Percentiles rank a stretch among this genome's conserved stretches.
phyloP scores from a whole-genome alignment of 2,888 invertebrate genomes.

The Hydroisotoma schaefferi region DNA sequence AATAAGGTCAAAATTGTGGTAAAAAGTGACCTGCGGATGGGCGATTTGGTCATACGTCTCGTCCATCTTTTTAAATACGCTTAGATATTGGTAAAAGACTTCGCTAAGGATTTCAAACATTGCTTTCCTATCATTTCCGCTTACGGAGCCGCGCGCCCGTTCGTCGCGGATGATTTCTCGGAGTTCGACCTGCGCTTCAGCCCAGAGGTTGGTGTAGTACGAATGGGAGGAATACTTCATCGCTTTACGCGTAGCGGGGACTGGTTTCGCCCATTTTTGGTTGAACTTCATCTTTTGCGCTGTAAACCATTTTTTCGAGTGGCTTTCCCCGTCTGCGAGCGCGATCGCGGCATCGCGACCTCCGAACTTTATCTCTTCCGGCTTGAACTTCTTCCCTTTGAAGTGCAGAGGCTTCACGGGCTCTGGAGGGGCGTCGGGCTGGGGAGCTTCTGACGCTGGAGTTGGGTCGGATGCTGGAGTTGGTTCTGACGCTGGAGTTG shows the following conservation, averaged over 20 bases:
- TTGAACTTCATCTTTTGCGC: conserved; percentile 15
- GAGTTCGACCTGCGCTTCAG: conserved; percentile 34
- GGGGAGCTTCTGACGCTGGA: background rate
- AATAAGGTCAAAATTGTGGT: too few relatives aligned
- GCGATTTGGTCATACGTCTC: conserved; percentile 83
- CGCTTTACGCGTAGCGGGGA: background rate
- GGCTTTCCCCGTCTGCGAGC: background rate
- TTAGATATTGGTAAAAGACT: conserved; percentile 76
- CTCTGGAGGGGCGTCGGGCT: background rate
- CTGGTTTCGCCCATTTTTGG: background rate
- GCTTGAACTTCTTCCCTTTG: background rate
- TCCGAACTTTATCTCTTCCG: too few relatives aligned
- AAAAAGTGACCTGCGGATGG: conserved; percentile 92
- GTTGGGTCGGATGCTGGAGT: too few relatives aligned
- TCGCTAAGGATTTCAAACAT: conserved; percentile 64
- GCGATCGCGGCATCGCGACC: background rate
- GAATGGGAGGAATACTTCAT: conserved; percentile 24
- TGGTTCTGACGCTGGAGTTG: too few relatives aligned
- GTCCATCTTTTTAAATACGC: conserved; percentile 69
- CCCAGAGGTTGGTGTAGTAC: conserved; percentile 40
- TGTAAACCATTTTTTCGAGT: conserved; percentile 3
- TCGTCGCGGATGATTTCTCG: conserved; percentile 25
- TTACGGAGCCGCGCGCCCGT: conserved; percentile 50
- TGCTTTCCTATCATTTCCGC: conserved; percentile 57
- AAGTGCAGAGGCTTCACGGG: background rate